A percentile compares a stretch with the other conserved stretches of the same genome.
Evolutionary conservation across 2,888 invertebrate species (phyloP).

Genomic region (Ennomos erosarius): DNA sequence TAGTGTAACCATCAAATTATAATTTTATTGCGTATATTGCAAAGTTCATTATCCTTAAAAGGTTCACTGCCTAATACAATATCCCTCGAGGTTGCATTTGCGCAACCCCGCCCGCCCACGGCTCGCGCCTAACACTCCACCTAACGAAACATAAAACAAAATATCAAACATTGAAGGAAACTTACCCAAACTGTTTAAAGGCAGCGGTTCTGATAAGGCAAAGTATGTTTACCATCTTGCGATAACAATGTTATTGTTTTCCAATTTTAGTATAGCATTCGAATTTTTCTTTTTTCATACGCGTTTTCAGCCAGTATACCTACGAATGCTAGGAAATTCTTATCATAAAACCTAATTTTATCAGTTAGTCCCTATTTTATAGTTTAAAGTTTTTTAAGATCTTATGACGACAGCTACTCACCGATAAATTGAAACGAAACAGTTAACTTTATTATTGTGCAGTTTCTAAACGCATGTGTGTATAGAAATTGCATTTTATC

Average conservation of each 20-base stretch:
- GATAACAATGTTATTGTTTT: slow-evolving; percentile 7
- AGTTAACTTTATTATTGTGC: too few species aligned
- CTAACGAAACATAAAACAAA: not conserved
- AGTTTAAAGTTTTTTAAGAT: too few species aligned
- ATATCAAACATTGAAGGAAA: not conserved
- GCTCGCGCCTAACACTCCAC: slow-evolving; percentile 2
- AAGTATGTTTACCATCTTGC: not conserved
- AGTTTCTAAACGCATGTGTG: too few species aligned
- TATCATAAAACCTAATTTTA: too few species aligned
- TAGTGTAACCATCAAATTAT: not conserved
- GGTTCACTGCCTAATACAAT: slow-evolving; percentile 34
- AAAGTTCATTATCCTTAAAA: slow-evolving; percentile 20
- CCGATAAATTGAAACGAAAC: too few species aligned
- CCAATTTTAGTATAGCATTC: slow-evolving; percentile 3
- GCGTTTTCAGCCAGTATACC: too few species aligned
- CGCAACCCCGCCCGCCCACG: slow-evolving; percentile 56
- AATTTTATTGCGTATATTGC: slow-evolving; percentile 7
- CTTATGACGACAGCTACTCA: too few species aligned
- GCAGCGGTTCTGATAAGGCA: slow-evolving; percentile 4
- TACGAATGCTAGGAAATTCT: too few species aligned
- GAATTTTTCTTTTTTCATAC: too few species aligned
- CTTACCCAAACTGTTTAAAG: not conserved
- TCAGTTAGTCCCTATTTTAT: too few species aligned
- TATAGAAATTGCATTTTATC: too few species aligned
- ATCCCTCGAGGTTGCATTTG: slow-evolving; percentile 48